Base-by-base conservation (phyloP, 2,113 vertebrate genomes). In the Siniperca chuatsi region DNA sequence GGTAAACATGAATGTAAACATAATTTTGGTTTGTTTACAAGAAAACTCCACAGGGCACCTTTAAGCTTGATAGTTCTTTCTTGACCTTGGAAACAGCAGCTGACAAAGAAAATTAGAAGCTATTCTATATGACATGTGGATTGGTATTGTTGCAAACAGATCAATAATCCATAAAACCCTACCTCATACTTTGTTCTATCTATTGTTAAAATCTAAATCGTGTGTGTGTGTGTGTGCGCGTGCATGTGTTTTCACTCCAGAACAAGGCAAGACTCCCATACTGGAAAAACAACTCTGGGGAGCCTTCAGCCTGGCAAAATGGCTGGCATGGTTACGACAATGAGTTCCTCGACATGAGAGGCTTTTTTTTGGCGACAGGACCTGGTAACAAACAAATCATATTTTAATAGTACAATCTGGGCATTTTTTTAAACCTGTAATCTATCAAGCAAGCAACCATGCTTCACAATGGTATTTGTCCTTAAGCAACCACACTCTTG, bases 251-350 rank as follows among this genome's bases (percentile, higher is more conserved):
- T 67, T 3, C 21, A n/a, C 52, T 91, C 4, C 95, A 99, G 98
- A 97, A 93, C 92, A 97, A 94, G 89, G 89, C 93, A n/a, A 93
- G 55, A 23, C 96, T 99, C 18, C 98, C 98, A 0, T 99, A 93
- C 82, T 99, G 98, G 98, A 95, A 96, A 83, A 99, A 99, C 0
- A 95, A 93, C 78, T 97, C 96, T 0, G 95, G 94, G 25, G 91
- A 46, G 73, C 78, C 94, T 2, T 90, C 93, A 62, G 97, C 95
- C 16, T 98, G 98, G 98, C 98, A 99, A 76, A 95, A 93, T 0
- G 98, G 98, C 21, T 99, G 98, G 98, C 98, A 99, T 0, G 98
- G 98, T 7, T 99, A 99, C 0, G 98, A 99, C 95, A 99, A 99
- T 0, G 96, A 98, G 89, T 96, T 97, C 60, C 90, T 96, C 88